Evolutionary conservation across 2,113 vertebrate species (phyloP).

Genomic region (Dinomys branickii): DNA sequence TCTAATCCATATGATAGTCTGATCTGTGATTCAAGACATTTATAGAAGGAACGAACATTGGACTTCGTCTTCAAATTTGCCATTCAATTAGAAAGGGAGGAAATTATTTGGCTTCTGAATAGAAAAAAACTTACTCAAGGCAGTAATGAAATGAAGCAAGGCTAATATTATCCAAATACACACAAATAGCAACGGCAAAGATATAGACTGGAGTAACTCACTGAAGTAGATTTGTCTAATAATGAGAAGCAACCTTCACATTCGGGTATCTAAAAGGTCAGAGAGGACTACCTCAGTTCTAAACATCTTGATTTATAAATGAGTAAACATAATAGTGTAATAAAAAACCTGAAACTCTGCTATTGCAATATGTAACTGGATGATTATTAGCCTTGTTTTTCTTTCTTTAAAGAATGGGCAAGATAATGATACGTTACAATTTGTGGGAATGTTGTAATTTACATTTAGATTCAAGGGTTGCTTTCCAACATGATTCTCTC

Average conservation of each 20-base stretch:
- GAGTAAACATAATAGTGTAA: conserved; percentile 66
- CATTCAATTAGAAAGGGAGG: neutral
- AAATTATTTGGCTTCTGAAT: conserved; percentile 55
- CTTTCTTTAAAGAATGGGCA: conserved; percentile 74
- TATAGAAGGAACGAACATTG: conserved; percentile 43
- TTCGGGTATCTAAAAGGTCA: conserved; percentile 49
- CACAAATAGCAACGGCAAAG: neutral
- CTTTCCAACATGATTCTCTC: conserved; percentile 69
- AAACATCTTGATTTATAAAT: conserved; percentile 78
- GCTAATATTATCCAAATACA: conserved; percentile 23
- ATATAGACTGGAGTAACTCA: neutral
- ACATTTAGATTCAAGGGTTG: conserved; percentile 74
- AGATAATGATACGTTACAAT: conserved; percentile 77
- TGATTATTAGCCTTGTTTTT: conserved; percentile 77
- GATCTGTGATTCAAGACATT: conserved; percentile 21
- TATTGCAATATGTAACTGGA: conserved; percentile 73
- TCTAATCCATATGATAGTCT: conserved; percentile 57
- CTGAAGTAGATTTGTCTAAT: neutral
- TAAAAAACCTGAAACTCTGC: conserved; percentile 57
- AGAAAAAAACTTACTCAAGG: conserved; percentile 11
- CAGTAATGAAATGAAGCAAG: conserved; percentile 46
- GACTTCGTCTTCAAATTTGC: neutral
- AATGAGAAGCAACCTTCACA: conserved; percentile 18
- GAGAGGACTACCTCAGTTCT: conserved; percentile 28
- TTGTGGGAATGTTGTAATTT: conserved; percentile 77